Percentiles rank a stretch among this genome's conserved stretches.
These are phyloP conservation scores for Pseudococcus jackbeardsleyi DNA, from an alignment of 2,888 invertebrate genomes.

Conservation along the genomic window DNA sequence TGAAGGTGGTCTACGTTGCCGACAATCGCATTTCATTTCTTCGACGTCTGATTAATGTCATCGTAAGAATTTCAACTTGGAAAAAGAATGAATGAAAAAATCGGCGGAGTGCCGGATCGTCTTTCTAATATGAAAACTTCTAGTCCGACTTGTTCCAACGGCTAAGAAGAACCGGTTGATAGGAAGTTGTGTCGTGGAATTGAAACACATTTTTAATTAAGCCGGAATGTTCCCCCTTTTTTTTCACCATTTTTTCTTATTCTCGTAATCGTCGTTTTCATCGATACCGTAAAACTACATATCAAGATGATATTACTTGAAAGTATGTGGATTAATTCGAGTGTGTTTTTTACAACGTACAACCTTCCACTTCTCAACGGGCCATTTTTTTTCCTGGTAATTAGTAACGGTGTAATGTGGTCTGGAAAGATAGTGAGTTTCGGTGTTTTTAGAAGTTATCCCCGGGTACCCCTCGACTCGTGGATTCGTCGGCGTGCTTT, in stretches of 20 bases:
- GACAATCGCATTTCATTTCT: slow-evolving; percentile 58
- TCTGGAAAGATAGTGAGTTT: background rate
- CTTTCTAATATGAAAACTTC: slow-evolving; percentile 44
- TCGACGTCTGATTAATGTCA: slow-evolving; percentile 59
- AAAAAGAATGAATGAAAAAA: slow-evolving; percentile 56
- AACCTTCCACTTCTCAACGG: background rate
- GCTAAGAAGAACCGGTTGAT: background rate
- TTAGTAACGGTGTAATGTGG: slow-evolving; percentile 12
- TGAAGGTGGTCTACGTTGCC: slow-evolving; percentile 57
- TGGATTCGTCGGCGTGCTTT: background rate
- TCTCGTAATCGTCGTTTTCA: slow-evolving; percentile 37
- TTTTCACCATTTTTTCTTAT: background rate
- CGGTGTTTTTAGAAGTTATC: background rate
- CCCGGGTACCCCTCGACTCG: background rate
- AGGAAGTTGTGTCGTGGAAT: slow-evolving; percentile 30
- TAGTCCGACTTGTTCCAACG: background rate
- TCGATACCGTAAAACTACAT: slow-evolving; percentile 42
- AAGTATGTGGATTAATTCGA: slow-evolving; percentile 33
- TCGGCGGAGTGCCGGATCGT: background rate
- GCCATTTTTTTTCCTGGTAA: slow-evolving; percentile 30
- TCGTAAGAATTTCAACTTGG: slow-evolving; percentile 43
- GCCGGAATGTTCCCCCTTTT: slow-evolving; percentile 20
- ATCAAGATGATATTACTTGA: slow-evolving; percentile 25
- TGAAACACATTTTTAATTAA: slow-evolving; percentile 58
- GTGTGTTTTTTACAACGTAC: background rate